Evolutionary conservation across 2,797 vertebrate genomes (phyloP).

Genomic region (Anisognathus igniventris): DNA sequence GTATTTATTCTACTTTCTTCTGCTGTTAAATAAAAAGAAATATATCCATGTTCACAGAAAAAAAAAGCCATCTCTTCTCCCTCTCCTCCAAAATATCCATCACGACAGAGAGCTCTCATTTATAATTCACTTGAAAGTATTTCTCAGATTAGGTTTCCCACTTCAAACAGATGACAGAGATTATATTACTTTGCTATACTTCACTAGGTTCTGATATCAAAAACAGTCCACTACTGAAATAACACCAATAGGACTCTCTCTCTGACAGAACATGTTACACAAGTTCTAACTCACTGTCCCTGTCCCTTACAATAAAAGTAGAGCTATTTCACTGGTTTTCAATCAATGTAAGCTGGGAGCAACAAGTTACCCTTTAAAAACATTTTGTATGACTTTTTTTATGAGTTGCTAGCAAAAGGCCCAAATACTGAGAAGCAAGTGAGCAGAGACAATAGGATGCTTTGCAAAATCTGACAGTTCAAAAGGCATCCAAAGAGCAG

Average conservation of each 20-base stretch:
- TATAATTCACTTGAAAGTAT: neutral
- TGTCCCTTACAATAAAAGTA: neutral
- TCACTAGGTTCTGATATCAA: neutral
- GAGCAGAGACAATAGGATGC: neutral
- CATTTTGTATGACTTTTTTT: neutral
- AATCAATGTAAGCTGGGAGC: neutral
- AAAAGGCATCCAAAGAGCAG: neutral
- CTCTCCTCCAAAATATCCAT: neutral
- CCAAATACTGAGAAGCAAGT: neutral
- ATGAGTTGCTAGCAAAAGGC: neutral
- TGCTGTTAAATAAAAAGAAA: neutral
- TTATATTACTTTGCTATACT: neutral
- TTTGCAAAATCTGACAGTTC: neutral
- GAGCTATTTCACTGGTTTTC: neutral
- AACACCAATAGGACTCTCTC: neutral
- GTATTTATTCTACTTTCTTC: neutral
- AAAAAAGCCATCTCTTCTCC: neutral
- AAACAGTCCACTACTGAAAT: neutral
- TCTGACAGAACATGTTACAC: neutral
- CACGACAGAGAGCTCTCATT: neutral
- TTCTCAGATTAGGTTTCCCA: neutral
- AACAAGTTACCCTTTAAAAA: neutral
- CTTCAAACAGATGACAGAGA: neutral
- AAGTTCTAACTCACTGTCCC: neutral
- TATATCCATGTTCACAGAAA: neutral